Percentiles rank a stretch among this genome's conserved stretches.
These are phyloP conservation scores for Lymantria monacha DNA, from an alignment of 2,888 invertebrate genomes.

Conservation along the genomic window DNA sequence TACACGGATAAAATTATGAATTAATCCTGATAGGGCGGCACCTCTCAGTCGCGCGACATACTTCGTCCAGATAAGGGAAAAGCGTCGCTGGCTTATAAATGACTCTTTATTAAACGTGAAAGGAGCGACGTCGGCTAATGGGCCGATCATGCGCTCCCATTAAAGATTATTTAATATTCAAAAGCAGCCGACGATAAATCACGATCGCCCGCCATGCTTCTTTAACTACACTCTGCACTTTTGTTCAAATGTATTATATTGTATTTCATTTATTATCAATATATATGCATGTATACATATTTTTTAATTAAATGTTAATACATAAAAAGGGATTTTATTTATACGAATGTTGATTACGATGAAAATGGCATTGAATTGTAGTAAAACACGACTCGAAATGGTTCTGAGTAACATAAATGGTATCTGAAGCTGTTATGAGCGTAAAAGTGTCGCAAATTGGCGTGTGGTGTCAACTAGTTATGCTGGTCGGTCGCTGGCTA, in stretches of 20 bases:
- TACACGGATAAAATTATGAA: conserved; percentile 78
- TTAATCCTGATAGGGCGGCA: conserved; percentile 79
- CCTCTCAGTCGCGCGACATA: conserved; percentile 78
- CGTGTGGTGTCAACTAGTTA: conserved; percentile 59
- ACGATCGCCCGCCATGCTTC: conserved; percentile 76
- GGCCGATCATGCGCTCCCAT: conserved; percentile 82
- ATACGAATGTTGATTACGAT: conserved; percentile 28
- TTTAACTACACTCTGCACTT: conserved; percentile 75
- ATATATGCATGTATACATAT: conserved; percentile 30
- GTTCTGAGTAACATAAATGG: conserved; percentile 51
- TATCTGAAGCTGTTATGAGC: conserved; percentile 59
- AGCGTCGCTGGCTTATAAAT: conserved; percentile 80
- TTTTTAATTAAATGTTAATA: conserved; percentile 33
- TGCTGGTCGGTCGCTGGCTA: conserved; percentile 44
- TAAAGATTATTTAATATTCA: conserved; percentile 83
- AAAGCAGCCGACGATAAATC: conserved; percentile 80
- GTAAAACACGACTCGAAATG: conserved; percentile 47
- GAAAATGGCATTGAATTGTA: conserved; percentile 37
- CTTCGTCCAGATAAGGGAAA: conserved; percentile 78
- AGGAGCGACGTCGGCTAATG: conserved; percentile 81
- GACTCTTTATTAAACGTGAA: conserved; percentile 82
- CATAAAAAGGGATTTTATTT: conserved; percentile 40
- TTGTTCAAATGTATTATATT: conserved; percentile 61
- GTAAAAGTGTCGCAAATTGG: conserved; percentile 69
- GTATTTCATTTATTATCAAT: conserved; percentile 35